Conservation (phyloP, 2,888 invertebrate genomes). For the Seira sanloemensis region DNA sequence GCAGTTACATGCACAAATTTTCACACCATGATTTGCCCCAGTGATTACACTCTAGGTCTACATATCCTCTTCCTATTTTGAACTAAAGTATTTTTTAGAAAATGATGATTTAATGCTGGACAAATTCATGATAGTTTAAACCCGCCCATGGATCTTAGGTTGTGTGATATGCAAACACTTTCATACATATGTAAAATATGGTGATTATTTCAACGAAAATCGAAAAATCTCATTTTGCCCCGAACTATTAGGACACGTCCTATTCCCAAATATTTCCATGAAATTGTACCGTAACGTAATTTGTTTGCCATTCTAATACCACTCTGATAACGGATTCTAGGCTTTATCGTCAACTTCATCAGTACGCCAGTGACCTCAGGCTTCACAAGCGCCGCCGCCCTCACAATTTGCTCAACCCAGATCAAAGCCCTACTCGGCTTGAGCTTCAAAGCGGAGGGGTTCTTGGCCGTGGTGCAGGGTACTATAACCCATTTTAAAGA, state of each 20-base stretch:
- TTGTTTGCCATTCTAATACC: not conserved
- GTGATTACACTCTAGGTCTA: not conserved
- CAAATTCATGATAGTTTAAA: no score
- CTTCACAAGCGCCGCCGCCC: slow-evolving; percentile 90
- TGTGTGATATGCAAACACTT: no score
- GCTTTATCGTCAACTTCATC: slow-evolving; percentile 92
- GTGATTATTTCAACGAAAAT: no score
- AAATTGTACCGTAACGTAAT: no score
- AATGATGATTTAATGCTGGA: no score
- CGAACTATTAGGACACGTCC: no score
- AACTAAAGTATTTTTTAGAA: no score
- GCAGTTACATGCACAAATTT: not conserved
- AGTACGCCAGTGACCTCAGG: slow-evolving; percentile 92
- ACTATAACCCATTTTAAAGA: slow-evolving; percentile 83
- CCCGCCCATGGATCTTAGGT: no score
- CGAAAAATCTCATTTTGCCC: not conserved
- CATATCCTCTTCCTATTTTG: not conserved
- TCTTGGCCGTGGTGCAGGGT: slow-evolving; percentile 84
- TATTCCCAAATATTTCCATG: no score
- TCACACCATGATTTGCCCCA: not conserved
- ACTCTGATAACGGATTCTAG: slow-evolving; percentile 75
- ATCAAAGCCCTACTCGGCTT: slow-evolving; percentile 86
- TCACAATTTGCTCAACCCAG: slow-evolving; percentile 83
- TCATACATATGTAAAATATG: no score
- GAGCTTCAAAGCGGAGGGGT: slow-evolving; percentile 84